phyloP scores from a whole-genome alignment of 2,797 vertebrate genomes.

The Otus scops region DNA sequence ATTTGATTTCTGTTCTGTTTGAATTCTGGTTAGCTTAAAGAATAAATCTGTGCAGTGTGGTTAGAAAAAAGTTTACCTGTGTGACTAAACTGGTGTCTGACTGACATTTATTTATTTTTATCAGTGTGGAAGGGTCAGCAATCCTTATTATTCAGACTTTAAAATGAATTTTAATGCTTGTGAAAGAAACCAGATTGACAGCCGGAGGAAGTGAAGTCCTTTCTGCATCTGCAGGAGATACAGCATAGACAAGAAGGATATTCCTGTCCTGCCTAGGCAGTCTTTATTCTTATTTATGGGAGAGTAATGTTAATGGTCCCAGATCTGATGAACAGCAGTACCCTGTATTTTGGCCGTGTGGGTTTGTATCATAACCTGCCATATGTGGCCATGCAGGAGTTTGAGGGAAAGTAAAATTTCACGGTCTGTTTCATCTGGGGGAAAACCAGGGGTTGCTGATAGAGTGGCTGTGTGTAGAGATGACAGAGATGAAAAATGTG shows the following conservation, averaged over 20 bases:
- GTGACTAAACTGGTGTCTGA: conserved; percentile 6
- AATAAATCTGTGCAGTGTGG: background rate
- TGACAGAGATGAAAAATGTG: conserved; percentile 35
- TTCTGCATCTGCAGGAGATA: background rate
- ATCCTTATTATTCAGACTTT: conserved; percentile 30
- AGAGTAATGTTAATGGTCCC: background rate
- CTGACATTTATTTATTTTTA: conserved; percentile 45
- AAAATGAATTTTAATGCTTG: conserved; percentile 35
- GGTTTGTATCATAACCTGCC: background rate
- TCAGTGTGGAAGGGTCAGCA: conserved; percentile 32
- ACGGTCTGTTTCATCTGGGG: background rate
- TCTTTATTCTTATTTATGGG: background rate
- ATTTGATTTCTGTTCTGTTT: conserved; percentile 56
- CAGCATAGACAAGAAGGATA: background rate
- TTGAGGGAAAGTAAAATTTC: conserved; percentile 15
- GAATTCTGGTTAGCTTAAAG: conserved; percentile 50
- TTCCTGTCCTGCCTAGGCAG: background rate
- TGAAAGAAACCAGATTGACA: conserved; percentile 18
- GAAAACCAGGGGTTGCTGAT: background rate
- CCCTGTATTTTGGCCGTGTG: background rate
- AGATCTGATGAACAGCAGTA: background rate
- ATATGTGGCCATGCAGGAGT: background rate
- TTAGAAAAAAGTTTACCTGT: conserved; percentile 23
- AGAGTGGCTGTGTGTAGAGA: background rate
- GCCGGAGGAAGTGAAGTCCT: background rate